Evolutionary conservation across 2,888 invertebrate genomes (phyloP), one percentile per base, ranked within the genome.

Genomic region (Drosophila pseudotalamancana): DNA sequence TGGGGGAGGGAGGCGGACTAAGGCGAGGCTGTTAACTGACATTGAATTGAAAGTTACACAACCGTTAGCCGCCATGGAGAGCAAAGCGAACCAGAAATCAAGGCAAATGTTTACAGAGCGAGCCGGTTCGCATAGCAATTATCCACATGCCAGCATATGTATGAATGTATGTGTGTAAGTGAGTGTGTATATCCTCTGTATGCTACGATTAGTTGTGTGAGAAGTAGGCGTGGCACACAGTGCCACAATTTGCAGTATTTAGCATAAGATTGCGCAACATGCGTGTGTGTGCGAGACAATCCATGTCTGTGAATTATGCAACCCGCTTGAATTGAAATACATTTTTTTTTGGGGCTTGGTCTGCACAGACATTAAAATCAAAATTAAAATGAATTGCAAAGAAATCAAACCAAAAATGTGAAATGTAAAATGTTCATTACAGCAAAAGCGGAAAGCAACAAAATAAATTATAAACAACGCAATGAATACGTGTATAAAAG

Each of bases 11-110:
- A 3, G 16, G 23, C 14, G 31, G 35, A 16, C 29, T 39, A 40
- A 34, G 62, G 43, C 54, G 35, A 43, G 43, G 39, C 35, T 46
- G 73, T 72, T 48, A 65, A 67, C 85, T 84, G 84, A 84, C 84
- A 84, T 85, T 84, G 85, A 84, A 85, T 86, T 85, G 79, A 72
- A 66, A 78, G 85, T 84, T 85, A 83, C 79, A 83, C 85, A 85
- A 80, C 69, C 45, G 46, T 67, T 57, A 59, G 72, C 42, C 32
- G 59, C 32, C 40, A 54, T 31, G 35, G 12, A 14, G 57, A 25
- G 45, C 37, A 40, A 69, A 67, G 35, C 53, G 56, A 62, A 60
- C 49, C 69, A 74, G 75, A 77, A 82, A 81, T 59, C 82, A 82
- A 80, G 75, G 66, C 79, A 80, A 80, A 79, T 74, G 72, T 77